A percentile compares a stretch with the other conserved stretches of the same genome.
Conservation (phyloP, 1,140 invertebrate species). For the Maniola jurtina region DNA sequence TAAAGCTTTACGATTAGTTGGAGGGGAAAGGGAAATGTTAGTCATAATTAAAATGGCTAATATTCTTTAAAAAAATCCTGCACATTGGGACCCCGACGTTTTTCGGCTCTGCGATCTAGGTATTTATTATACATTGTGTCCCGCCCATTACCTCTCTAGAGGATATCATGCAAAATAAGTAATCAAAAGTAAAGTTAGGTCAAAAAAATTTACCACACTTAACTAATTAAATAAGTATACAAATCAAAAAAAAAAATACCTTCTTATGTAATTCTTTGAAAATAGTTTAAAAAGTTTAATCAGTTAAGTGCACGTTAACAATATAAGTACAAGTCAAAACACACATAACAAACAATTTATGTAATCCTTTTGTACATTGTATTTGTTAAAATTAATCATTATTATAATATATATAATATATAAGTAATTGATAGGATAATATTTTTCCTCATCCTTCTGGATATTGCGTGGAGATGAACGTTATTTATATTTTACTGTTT, state of each 20-base stretch:
- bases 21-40: too few relatives aligned
- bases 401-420: background rate
- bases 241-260: background rate
- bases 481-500: constrained; percentile 17
- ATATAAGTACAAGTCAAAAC: background rate
- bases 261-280: background rate
- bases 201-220: background rate
- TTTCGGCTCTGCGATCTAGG: background rate
- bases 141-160: too few relatives aligned
- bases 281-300: too few relatives aligned
- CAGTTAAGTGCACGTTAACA: too few relatives aligned
- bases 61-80: background rate
- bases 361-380: background rate
- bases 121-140: too few relatives aligned
- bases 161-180: too few relatives aligned
- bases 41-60: too few relatives aligned
- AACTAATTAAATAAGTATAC: background rate
- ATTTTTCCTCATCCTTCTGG: constrained; percentile 9
- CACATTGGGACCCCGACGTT: background rate
- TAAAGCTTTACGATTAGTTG: too few relatives aligned
- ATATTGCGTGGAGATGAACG: constrained; percentile 7
- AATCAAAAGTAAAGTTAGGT: too few relatives aligned
- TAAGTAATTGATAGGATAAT: background rate
- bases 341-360: background rate
- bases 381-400: background rate